Evolutionary conservation across 2,113 vertebrate species (phyloP), one percentile per base, ranked within the genome.

Genomic region (Chloebia gouldiae): DNA sequence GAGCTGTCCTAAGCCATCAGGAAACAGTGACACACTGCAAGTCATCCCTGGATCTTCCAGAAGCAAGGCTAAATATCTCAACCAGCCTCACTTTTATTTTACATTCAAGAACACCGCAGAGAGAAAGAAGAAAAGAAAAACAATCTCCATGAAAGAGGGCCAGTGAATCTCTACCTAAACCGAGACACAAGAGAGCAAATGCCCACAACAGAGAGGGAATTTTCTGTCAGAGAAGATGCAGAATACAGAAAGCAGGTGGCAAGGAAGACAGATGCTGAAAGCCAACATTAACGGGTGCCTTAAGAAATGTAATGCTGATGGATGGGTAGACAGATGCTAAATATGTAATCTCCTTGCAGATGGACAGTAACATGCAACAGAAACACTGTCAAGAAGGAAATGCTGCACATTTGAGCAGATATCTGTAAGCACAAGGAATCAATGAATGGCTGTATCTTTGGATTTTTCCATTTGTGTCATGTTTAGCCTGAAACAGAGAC

Each of bases 241-340:
- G 59, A 80, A 94, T 0, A 6, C 40, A 78, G 69, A 92, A 57
- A 83, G 56, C 56, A 86, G 40, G 72, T 95, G 81, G 56, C 57
- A 84, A 90, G 57, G 13, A 81, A 95, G 83, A 85, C 44, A 63
- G 76, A 86, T 73, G n/a, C 65, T 81, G 83, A 84, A 90, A 78
- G 21, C 35, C 53, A 42, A 66, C 33, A 21, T 60, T 92, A 91
- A 85, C 1, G 1, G 63, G 39, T 82, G 90, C 80, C 90, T 96
- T 88, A 95, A 96, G 90, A 94, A 95, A 86, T 2, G 9, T 94
- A 96, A 92, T 94, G 65, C 92, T 96, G 96, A 97, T 86, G 93
- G 94, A 96, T 51, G 61, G 92, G 57, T 92, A 93, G 90, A 95
- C 90, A 95, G 93, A 92, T 89, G 73, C 88, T 88, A 92, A 94